phyloP scores from a whole-genome alignment of 2,888 invertebrate species.

The Agrilus biguttatus region DNA sequence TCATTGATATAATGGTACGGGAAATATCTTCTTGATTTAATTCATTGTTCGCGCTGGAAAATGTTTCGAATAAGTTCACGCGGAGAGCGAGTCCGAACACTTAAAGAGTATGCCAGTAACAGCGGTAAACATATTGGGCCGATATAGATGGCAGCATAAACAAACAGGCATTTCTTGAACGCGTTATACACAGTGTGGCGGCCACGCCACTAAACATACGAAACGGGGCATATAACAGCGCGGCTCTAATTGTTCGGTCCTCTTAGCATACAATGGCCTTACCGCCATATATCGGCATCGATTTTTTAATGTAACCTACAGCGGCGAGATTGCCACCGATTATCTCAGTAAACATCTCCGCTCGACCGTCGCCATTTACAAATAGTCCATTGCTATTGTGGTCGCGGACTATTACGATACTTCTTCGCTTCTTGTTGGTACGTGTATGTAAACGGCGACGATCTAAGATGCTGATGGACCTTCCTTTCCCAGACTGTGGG shows the following conservation, averaged over 20 bases:
- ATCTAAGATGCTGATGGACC: slow-evolving; percentile 13
- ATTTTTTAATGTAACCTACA: slow-evolving; percentile 29
- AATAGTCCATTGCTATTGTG: slow-evolving; percentile 24
- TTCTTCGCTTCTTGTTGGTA: slow-evolving; percentile 1
- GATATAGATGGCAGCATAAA: slow-evolving; percentile 11
- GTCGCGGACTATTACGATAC: slow-evolving; percentile 3
- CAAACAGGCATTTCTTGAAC: slow-evolving; percentile 3
- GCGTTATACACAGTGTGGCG: no score
- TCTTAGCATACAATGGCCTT: slow-evolving; percentile 28
- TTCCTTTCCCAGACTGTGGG: slow-evolving; percentile 18
- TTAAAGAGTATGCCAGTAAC: slow-evolving; percentile 7
- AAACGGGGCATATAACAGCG: slow-evolving; percentile 15
- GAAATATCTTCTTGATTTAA: no score
- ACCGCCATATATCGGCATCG: slow-evolving; percentile 25
- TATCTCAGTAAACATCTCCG: slow-evolving; percentile 27
- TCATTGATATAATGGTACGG: no score
- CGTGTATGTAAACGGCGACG: slow-evolving; percentile 8
- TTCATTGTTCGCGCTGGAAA: no score
- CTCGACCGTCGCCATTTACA: slow-evolving; percentile 25
- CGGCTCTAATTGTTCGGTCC: slow-evolving; percentile 25
- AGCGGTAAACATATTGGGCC: slow-evolving; percentile 12
- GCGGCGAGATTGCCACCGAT: slow-evolving; percentile 21
- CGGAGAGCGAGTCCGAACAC: slow-evolving; percentile 1
- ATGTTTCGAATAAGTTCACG: no score
- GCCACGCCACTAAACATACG: neutral